These are phyloP conservation scores for Drosophila bocki DNA, from an alignment of 1,140 invertebrate species.

Conservation along the genomic window DNA sequence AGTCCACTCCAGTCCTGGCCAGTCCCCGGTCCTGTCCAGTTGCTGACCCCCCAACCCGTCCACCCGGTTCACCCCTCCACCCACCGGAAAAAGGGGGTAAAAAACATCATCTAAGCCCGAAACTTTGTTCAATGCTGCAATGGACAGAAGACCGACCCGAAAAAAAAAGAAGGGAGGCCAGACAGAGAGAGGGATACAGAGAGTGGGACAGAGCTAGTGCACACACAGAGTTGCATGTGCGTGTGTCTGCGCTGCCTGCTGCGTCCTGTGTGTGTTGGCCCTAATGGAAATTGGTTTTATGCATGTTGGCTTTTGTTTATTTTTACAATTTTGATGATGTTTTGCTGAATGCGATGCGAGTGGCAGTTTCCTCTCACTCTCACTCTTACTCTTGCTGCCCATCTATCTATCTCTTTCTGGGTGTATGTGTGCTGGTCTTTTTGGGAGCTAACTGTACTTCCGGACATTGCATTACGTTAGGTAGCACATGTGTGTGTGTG, in stretches of 20 bases:
- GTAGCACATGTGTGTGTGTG: conserved; percentile 9
- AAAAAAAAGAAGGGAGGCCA: neutral
- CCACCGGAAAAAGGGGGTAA: conserved; percentile 8
- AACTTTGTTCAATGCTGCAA: conserved; percentile 61
- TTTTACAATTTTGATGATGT: conserved; percentile 84
- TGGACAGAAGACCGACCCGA: conserved; percentile 18
- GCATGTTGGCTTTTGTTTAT: conserved; percentile 83
- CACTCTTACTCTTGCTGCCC: conserved; percentile 21
- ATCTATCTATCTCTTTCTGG: neutral
- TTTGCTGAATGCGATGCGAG: conserved; percentile 81
- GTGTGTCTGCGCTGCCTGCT: conserved; percentile 27
- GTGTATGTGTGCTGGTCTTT: conserved; percentile 42
- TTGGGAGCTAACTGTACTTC: conserved; percentile 58
- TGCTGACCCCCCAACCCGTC: conserved; percentile 10
- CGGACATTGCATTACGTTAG: conserved; percentile 53
- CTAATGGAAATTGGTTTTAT: conserved; percentile 84
- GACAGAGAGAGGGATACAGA: conserved; percentile 11
- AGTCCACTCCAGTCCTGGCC: conserved; percentile 41
- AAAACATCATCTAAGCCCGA: conserved; percentile 43
- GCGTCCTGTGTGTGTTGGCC: conserved; percentile 55
- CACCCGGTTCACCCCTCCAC: too few relatives aligned
- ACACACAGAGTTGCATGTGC: conserved; percentile 60
- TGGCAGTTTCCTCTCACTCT: conserved; percentile 60
- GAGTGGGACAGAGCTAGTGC: conserved; percentile 23
- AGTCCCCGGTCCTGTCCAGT: conserved; percentile 1